Evolutionary conservation across 2,113 vertebrate genomes (phyloP), one percentile per base, ranked within the genome.

Genomic region (Vimba vimba): DNA sequence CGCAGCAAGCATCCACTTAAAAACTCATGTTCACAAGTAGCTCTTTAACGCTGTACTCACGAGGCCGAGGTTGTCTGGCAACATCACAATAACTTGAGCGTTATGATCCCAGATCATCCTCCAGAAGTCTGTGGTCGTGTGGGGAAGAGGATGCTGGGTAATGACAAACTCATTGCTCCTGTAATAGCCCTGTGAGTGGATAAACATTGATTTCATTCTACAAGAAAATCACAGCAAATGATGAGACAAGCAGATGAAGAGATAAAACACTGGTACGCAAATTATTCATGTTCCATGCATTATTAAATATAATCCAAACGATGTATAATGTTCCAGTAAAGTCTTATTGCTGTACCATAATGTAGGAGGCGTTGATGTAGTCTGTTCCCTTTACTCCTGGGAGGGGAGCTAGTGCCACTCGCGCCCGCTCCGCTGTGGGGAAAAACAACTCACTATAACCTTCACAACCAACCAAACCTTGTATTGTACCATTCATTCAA

Each of bases 21-120:
- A 45, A 45, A 69, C 33, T 23, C 33, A 71, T 71, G 68, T 71
- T 74, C 74, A 77, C 1, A 21, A 62, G 23, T 45, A 60, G 78
- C 57, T 60, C 25, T 69, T 71, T n/a, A 73, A 19, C 4, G 3
- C 19, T 52, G 5, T 9, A 91, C 97, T 94, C 92, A 99, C 98
- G 94, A 99, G 93, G 91, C 98, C 96, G 90, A 97, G 97, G 94
- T 97, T 99, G 93, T 99, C 98, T 0, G 98, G 97, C 94, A 99
- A 93, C 98, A 99, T 99, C 94, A 99, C 97, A 30, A 99, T 98
- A 92, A 99, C 98, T 93, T 99, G 97, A 79, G 98, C 97, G 0
- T 99, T 99, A 90, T 99, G 98, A 93, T 99, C 98, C 98, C 98
- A 99, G 91, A 99, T 99, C 98, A 99, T 99, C 88, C 98, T 93